Base-by-base conservation (phyloP, 2,888 invertebrate genomes). In the Drosophila phalerata region DNA sequence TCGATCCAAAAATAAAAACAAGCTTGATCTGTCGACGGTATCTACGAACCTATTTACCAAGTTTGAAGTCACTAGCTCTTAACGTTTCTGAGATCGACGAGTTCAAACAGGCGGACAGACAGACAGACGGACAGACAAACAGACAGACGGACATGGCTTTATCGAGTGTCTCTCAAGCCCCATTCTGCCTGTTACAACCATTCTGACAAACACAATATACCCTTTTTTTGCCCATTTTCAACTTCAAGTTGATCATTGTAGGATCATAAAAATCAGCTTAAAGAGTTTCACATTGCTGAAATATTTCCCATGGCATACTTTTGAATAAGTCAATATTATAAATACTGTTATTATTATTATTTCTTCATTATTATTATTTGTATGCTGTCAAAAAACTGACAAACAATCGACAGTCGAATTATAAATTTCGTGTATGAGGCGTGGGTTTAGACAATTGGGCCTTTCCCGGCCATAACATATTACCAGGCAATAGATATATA, bases 381-480 rank as follows among this genome's bases (percentile, higher is more conserved):
- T 30, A 13, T n/a, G 38, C 22, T 34, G 57, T 15, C 15, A n/a
- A 15, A 15, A 25, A 28, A 30, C 17, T 40, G n/a, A 51, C 32
- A 60, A 60, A 32, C 38, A 49, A 30, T n/a, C 30, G 32, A 17
- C 40, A 43, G 37, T 30, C 37, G 49, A 62, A 51, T 51, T 42
- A 60, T 52, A 22, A 57, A 65, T 60, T 34, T 32, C 45, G 45
- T 38, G 34, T 47, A 5, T 8, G 42, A 43, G 34, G 63, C 52
- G 70, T 69, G 57, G 69, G 53, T 53, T 10, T 9, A 3, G 11
- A 43, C 56, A 38, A 57, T 53, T 51, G 53, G 73, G 73, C 55
- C 64, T 55, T 63, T 73, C 72, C 73, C 37, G 22, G 15, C 45
- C 37, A 32, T 53, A 38, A 40, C 37, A 32, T 53, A 38, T 38